Base-by-base conservation (phyloP, 2,888 invertebrate species). In the Stenodera caucasica region DNA sequence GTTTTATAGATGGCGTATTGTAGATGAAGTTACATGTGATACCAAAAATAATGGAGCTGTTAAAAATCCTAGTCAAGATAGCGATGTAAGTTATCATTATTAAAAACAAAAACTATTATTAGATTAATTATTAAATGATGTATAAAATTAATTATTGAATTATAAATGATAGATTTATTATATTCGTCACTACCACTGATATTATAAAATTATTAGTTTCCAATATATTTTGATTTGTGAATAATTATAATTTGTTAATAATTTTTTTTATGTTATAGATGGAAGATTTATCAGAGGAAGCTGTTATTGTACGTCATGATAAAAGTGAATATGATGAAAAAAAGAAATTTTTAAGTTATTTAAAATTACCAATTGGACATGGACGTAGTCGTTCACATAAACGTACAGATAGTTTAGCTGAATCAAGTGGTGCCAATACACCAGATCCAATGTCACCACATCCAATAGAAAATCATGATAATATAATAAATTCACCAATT, bases 221-320 rank as follows among this genome's bases (percentile, higher is more conserved):
- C 23, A 40, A 18, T 15, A 32, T 29, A 1, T 33, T 26, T 18
- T 55, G 15, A 29, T 55, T 53, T 53, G 12, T 30, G 49, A 9
- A 6, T 15, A 21, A 54, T 23, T 49, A 9, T 53, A 33, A 55
- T 30, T 55, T 33, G 8, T 11, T 37, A 14, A 45, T n/a, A 23
- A 55, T 49, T 9, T 33, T 56, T 55, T 40, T 57, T 51, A 32
- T 32, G 32, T 51, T n/a, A 29, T 65, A 85, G 85, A 83, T 84
- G 55, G 95, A 96, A 79, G 94, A 96, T 78, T 82, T 92, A 61
- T 89, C 91, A 0, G 94, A 95, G 61, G 88, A 88, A 61, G 85
- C 88, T 0, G 88, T 90, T 70, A 77, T 83, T 3, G 77, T 82
- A 45, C 86, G 96, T 2, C 97, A 97, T 80, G 85, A 87, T 53